Base-by-base conservation (phyloP, 2,888 invertebrate genomes). In the Willowsia nigromaculata region DNA sequence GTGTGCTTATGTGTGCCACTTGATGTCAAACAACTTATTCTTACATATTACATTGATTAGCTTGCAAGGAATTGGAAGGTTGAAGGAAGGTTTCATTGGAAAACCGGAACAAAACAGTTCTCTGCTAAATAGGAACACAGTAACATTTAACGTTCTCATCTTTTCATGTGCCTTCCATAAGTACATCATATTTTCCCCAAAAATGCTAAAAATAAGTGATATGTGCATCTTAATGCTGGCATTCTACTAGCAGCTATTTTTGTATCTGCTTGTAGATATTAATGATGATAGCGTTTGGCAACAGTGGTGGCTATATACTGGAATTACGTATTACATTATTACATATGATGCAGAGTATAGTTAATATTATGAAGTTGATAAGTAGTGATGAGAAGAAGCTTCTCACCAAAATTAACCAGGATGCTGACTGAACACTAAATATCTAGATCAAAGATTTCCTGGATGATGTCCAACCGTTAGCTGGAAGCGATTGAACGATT, bases 381-480 rank as follows among this genome's bases (percentile, higher is more conserved):
- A 71, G 86, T 81, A 71, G 59, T 53, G 53, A 81, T 27, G 9
- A 68, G 68, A 56, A 56, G 18, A 33, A 4, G n/a, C 68, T 37
- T 87, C 71, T 71, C 81, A 71, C 30, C 30, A 71, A 71, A 65
- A 87, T 87, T 87, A 81, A 71, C 59, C 47, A 47, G 13, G 40
- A 56, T 87, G 87, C 81, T 81, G 71, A 56, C 40, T 71, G 81
- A 53, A 81, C 78, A 87, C 71, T 87, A 71, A 78, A 78, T 65
- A 86, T 80, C 56, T 53, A 27, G 82, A 88, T 82, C 43, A 68
- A 82, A 59, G 18, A 37, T 33, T 78, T 47, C 71, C 65, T 88
- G 88, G 88, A 83, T 71, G 40, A 71, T 40, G 71, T 71, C 88
- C 88, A 88, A 88, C 59, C 56, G 74, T 71, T 82, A 76, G 82